Base-by-base conservation (phyloP, 2,888 invertebrate species). In the Willowsia nigromaculata region DNA sequence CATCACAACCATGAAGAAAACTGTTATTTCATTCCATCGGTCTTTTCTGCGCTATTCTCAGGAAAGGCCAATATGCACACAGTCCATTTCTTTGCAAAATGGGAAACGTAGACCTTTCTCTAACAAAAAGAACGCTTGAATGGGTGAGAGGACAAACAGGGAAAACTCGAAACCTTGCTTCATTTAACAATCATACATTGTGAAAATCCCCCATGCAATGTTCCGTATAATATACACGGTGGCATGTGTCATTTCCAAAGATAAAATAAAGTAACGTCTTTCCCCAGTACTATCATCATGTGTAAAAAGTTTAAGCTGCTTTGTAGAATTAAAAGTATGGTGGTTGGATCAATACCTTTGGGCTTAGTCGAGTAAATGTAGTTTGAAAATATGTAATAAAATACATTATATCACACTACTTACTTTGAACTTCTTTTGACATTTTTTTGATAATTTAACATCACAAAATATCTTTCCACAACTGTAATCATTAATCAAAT, bases 181-280 rank as follows among this genome's bases (percentile, higher is more conserved):
- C 86, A 86, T 86, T 86, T 86, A 86, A 65, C 80, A 86, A 80
- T 85, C 56, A 6, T 84, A 56, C 74, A 71, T 74, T 18, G 50
- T 18, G 53, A 56, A 71, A 71, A 71, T 43, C n/a, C 71, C 71
- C 43, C 18, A 40, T 71, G 71, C 43, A 40, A 71, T 71, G 71
- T 71, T 6, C 71, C 71, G 43, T 25, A 43, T 18, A 83, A 83
- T 71, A 71, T 25, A 11, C 37, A 37, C 56, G 15, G 50, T 74
- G 47, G 18, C 74, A 50, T 47, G 40, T 22, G 76, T 78, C 76
- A 40, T 74, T 53, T 74, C 4, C 25, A 68, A 37, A 33, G n/a
- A 68, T 18, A 37, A 33, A 25, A 68, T 18, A 33, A 68, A 37
- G 37, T 68, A 59, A 59, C 37, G 37, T 37, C 65, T 1, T 53